Base-by-base conservation (phyloP, 2,797 vertebrate species). In the Cercopithecus mitis region DNA sequence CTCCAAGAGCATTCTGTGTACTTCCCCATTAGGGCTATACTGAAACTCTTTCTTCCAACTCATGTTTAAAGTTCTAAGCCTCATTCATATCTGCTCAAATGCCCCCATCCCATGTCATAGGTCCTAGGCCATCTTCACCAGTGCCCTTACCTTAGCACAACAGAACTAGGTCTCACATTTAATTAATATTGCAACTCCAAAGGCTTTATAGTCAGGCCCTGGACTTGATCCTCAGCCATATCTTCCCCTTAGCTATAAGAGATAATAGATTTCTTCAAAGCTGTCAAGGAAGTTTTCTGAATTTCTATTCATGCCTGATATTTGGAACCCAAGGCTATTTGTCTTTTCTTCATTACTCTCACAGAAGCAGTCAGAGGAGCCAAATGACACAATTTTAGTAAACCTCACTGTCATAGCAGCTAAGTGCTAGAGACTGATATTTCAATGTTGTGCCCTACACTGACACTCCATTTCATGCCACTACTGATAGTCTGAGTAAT, bases 321-420 rank as follows among this genome's bases (percentile, higher is more conserved):
- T 82, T 57, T 95, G 76, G 58, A 90, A 90, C 43, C 72, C 75
- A 73, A 87, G 52, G 3, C 25, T 94, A 7, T 90, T 19, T 88
- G 9, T 70, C 64, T 58, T 77, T 82, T 88, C 70, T 7, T 0
- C 57, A n/a, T 67, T 90, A 55, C 67, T 83, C 76, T 92, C 90
- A 90, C 30, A 80, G 50, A 93, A 70, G 80, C 55, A 84, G 30
- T 93, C 58, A 88, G 45, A 96, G 13, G 30, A 90, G 41, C 25
- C 73, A 91, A 86, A 90, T 77, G 41, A 82, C 25, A 77, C 36
- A 55, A 39, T 95, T 88, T 81, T 91, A 96, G 36, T 61, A 55
- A 92, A 64, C 39, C 75, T 81, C 55, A 82, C 8, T 64, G 64
- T 43, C 67, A 90, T 7, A 90, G 64, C 75, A 57, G 41, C 11